Conservation (phyloP, 2,888 invertebrate species). For the Microctonus aethiopoides region DNA sequence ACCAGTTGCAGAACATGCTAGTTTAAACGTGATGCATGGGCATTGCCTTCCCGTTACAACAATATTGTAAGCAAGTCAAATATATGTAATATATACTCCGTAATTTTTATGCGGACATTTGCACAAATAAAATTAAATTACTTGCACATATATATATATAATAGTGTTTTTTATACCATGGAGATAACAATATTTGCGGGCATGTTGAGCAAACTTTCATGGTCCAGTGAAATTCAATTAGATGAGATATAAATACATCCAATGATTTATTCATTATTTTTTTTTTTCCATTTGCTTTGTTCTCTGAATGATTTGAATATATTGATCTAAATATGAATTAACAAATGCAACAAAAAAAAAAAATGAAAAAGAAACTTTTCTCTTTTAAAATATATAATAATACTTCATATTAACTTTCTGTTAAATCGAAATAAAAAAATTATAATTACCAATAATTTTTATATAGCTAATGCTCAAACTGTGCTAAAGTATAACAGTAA, state of each 20-base stretch:
- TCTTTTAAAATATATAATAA: not conserved
- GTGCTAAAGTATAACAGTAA: too few species aligned
- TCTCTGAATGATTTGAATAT: too few species aligned
- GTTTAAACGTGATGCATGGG: slow-evolving; percentile 30
- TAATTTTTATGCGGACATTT: not conserved
- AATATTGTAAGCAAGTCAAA: not conserved
- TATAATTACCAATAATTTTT: too few species aligned
- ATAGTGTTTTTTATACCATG: not conserved
- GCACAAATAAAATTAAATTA: slow-evolving; percentile 10
- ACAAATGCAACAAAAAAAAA: too few species aligned
- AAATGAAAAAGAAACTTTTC: too few species aligned
- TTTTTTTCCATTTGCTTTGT: too few species aligned
- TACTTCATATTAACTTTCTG: not conserved
- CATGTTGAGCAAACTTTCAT: too few species aligned
- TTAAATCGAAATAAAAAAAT: not conserved
- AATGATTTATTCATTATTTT: too few species aligned
- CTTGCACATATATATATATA: slow-evolving; percentile 1
- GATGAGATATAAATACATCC: not conserved
- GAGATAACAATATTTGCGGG: not conserved
- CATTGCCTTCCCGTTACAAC: slow-evolving; percentile 25
- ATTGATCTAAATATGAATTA: not conserved
- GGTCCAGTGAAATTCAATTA: not conserved
- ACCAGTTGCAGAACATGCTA: slow-evolving; percentile 42
- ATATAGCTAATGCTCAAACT: too few species aligned
- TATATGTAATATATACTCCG: not conserved